Evolutionary conservation across 1,140 invertebrate species (phyloP).

Genomic region (Bathynomus jamesi): DNA sequence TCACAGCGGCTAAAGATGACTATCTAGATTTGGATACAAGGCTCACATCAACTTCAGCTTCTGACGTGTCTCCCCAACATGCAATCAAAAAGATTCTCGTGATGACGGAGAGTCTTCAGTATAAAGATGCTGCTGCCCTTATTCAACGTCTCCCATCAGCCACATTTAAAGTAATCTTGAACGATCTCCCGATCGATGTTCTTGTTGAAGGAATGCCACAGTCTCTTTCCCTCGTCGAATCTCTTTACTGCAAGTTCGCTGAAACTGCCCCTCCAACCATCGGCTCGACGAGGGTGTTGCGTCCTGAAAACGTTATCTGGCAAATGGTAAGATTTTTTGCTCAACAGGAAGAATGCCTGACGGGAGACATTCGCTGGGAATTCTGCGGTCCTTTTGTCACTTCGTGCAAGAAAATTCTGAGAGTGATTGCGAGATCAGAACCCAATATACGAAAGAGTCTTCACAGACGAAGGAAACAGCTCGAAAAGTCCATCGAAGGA

Average conservation of each 20-base stretch:
- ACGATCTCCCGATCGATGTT: conserved; percentile 73
- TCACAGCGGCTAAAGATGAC: conserved; percentile 24
- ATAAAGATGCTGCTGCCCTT: conserved; percentile 67
- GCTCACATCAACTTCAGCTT: conserved; percentile 49
- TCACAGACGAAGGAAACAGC: conserved; percentile 55
- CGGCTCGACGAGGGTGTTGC: conserved; percentile 45
- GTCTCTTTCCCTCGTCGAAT: conserved; percentile 73
- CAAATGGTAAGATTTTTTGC: conserved; percentile 71
- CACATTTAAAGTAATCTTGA: conserved; percentile 58
- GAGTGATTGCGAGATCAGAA: conserved; percentile 51
- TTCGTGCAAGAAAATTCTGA: conserved; percentile 52
- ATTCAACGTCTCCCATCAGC: conserved; percentile 62
- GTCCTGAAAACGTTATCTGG: conserved; percentile 67
- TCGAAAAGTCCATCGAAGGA: conserved; percentile 73
- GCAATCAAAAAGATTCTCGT: conserved; percentile 61
- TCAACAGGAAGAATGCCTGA: conserved; percentile 48
- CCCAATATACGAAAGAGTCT: conserved; percentile 54
- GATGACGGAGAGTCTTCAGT: conserved; percentile 67
- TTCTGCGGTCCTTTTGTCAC: conserved; percentile 48
- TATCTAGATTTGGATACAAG: conserved; percentile 41
- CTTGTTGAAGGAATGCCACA: conserved; percentile 79
- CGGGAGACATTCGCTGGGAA: conserved; percentile 44
- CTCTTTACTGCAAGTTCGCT: conserved; percentile 65
- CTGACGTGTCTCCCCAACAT: conserved; percentile 61
- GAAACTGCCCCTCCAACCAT: conserved; percentile 42